Conservation (phyloP, 2,888 invertebrate genomes). For the Meloe dianella region DNA sequence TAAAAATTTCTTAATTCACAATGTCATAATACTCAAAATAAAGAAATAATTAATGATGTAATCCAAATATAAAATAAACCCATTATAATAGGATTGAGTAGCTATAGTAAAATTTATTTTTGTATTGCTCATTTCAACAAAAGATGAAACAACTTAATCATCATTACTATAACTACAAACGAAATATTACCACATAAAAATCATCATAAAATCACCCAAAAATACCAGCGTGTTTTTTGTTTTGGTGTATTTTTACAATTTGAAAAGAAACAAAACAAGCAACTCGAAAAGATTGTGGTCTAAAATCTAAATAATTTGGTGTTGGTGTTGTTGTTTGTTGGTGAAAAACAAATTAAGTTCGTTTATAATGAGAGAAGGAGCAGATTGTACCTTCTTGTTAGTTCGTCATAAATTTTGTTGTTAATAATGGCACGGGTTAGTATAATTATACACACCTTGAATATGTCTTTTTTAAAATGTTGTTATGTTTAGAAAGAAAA, state of each 20-base stretch:
- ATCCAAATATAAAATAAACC: not conserved
- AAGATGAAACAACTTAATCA: not conserved
- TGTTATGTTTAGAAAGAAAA: not conserved
- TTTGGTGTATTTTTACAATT: too few relatives aligned
- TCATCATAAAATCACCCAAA: not conserved
- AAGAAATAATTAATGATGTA: not conserved
- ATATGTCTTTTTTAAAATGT: not conserved
- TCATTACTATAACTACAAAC: not conserved
- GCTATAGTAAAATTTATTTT: not conserved
- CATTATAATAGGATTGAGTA: not conserved
- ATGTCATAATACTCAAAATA: constrained; percentile 1
- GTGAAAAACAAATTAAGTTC: not conserved
- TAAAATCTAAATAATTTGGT: not conserved
- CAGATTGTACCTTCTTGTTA: constrained; percentile 2
- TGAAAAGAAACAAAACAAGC: too few relatives aligned
- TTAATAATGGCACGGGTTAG: not conserved
- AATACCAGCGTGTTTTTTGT: not conserved
- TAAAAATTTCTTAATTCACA: constrained; percentile 5
- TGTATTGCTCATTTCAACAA: not conserved
- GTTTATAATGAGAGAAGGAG: not conserved
- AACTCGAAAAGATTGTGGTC: too few relatives aligned
- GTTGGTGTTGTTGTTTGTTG: not conserved
- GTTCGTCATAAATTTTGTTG: not conserved
- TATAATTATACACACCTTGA: not conserved
- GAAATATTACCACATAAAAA: not conserved